Base-by-base conservation (phyloP, 2,113 vertebrate genomes). In the Andinoacara biseriatus region DNA sequence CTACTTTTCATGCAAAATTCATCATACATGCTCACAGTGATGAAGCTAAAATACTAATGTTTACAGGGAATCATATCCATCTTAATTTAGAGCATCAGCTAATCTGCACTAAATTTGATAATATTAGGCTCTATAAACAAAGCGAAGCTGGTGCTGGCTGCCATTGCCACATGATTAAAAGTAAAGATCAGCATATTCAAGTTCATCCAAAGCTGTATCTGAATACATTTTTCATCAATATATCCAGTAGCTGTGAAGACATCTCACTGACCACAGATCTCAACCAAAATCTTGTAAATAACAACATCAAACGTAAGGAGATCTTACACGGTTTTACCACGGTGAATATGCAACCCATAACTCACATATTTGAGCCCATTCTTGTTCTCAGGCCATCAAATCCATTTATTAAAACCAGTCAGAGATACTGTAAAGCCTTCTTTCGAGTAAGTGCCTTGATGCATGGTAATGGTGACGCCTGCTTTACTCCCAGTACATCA, bases 261-360 rank as follows among this genome's bases (percentile, higher is more conserved):
- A 52, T 49, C 24, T 69, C 15, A 17, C 9, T 49, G 10, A 15
- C 14, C 5, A 69, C 65, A 20, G 24, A 20, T 69, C 24, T 69
- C 24, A 69, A 69, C 15, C 24, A 31, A 31, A 31, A 31, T 69
- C 24, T 49, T 69, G 43, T 49, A 43, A 5, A 8, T 43, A 26
- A 31, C 3, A 52, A 29, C 65, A 49, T 69, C 24, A 52, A 0
- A 69, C 7, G 0, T 69, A 18, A 43, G 43, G 65, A 0, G 24
- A 49, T 69, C 40, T 29, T 69, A 20, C 4, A 69, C 20, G 29
- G 65, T 69, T 69, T 43, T 31, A 17, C 0, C 0, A 29, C 18
- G 15, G 0, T 2, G 0, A 15, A 67, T 29, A 18, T 20, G 17
- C 65, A 72, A 14, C 0, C 46, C 46, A 54, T 33, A n/a, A 0